Evolutionary conservation across 2,797 vertebrate species (phyloP), one percentile per base, ranked within the genome.

Genomic region (Chrysolophus pictus): DNA sequence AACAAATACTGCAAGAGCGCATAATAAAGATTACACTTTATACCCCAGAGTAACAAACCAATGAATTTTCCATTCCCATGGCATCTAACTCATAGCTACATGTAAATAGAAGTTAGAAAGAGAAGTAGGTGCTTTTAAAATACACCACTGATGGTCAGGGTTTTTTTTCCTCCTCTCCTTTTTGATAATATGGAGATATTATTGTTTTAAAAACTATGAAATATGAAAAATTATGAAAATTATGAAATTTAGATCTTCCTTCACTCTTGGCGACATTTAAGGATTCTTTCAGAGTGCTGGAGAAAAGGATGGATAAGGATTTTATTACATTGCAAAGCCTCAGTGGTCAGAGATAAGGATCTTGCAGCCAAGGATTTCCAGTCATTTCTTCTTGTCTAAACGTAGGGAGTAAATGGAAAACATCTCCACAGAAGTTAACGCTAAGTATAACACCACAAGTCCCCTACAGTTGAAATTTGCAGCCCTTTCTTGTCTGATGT

Each of bases 121-220:
- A 53, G 8, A 37, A 88, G 63, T 4, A 84, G 31, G 8, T 42
- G 12, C 58, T 56, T 31, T 41, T 87, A 78, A 64, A 84, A 75
- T 24, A 42, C 1, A 87, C 10, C 9, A 60, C 14, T 69, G 16
- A 44, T 46, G 9, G 3, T 9, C 88, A 18, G 6, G 24, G 8
- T 6, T 39, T 55, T 28, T 6, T 22, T 3, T 3, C 2, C 4
- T 3, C 4, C 19, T 7, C 14, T 12, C 10, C 6, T 28, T 62
- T 75, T 2, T 28, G 31, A 5, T 64, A 4, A 3, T 4, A 81
- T 53, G 16, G 5, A 71, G 9, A 41, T 67, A 28, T 28, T 26
- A 53, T 19, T 47, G 47, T 77, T 76, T 85, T 39, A 63, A 73
- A n/a, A 21, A 8, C 59, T 37, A 51, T 11, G 8, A 90, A 69